phyloP scores from a whole-genome alignment of 2,113 vertebrate species.

The Orcinus orca region DNA sequence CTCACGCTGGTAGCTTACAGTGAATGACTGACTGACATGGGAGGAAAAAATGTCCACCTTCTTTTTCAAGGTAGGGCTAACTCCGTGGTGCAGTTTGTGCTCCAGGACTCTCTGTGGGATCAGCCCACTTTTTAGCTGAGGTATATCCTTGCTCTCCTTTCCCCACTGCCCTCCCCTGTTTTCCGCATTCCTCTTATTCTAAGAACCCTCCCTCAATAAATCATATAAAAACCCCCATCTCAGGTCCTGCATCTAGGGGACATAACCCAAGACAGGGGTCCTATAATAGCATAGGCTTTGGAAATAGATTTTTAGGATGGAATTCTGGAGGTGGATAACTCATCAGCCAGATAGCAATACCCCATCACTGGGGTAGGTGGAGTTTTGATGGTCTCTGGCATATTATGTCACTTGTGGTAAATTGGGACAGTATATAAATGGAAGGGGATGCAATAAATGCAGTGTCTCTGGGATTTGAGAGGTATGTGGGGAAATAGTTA shows the following conservation, averaged over 20 bases:
- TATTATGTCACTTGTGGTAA: not conserved
- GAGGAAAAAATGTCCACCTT: not conserved
- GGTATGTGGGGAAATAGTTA: not conserved
- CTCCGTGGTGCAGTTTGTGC: not conserved
- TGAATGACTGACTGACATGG: not conserved
- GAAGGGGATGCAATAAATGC: not conserved
- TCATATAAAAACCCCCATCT: not conserved
- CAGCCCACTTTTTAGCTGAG: not conserved
- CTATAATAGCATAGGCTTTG: not conserved
- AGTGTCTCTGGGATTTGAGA: not conserved
- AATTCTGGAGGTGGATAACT: not conserved
- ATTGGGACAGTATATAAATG: accelerated
- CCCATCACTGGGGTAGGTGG: not conserved
- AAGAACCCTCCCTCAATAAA: not conserved
- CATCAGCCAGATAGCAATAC: too few relatives aligned
- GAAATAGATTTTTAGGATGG: not conserved
- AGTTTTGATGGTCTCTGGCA: not conserved
- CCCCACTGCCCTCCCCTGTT: not conserved
- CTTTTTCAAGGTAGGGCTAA: not conserved
- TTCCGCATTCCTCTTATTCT: not conserved
- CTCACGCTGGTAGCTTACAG: not conserved
- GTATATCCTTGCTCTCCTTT: not conserved
- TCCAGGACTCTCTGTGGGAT: not conserved
- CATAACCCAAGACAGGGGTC: not conserved
- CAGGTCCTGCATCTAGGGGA: too few relatives aligned